Evolutionary conservation across 2,888 invertebrate species (phyloP).

Genomic region (Chloroclysta siterata): DNA sequence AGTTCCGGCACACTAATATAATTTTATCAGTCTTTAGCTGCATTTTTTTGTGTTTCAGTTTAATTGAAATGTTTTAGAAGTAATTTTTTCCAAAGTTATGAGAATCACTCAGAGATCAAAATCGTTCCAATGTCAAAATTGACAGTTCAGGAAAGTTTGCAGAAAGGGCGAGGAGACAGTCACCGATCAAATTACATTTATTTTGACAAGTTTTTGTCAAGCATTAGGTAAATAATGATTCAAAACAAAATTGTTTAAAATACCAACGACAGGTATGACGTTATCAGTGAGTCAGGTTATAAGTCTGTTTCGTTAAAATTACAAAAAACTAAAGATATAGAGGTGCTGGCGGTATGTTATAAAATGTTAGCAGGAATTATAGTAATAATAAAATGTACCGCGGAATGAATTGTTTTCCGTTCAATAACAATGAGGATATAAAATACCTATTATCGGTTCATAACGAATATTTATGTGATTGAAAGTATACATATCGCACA

Average conservation of each 20-base stretch:
- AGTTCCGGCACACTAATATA: constrained; percentile 39
- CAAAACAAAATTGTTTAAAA: constrained; percentile 10
- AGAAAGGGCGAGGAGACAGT: not conserved
- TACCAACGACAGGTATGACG: constrained; percentile 29
- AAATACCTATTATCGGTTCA: constrained; percentile 15
- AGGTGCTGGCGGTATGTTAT: not conserved
- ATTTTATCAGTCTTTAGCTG: constrained; percentile 29
- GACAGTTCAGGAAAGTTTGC: not conserved
- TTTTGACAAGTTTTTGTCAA: not conserved
- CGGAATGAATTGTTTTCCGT: constrained; percentile 26
- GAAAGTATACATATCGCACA: constrained; percentile 10
- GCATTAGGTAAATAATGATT: not conserved
- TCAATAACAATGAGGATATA: constrained; percentile 42
- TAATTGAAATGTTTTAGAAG: constrained; percentile 25
- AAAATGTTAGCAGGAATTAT: constrained; percentile 14
- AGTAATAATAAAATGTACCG: constrained; percentile 14
- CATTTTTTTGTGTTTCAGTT: constrained; percentile 8
- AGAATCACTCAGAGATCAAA: not conserved
- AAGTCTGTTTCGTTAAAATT: constrained; percentile 6
- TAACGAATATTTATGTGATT: constrained; percentile 8
- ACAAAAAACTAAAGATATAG: not conserved
- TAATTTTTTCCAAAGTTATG: not conserved
- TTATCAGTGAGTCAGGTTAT: constrained; percentile 56
- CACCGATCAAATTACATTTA: not conserved
- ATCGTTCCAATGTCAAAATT: not conserved